These are phyloP conservation scores for Drosophila putrida DNA, from an alignment of 2,888 invertebrate genomes.

Conservation along the genomic window DNA sequence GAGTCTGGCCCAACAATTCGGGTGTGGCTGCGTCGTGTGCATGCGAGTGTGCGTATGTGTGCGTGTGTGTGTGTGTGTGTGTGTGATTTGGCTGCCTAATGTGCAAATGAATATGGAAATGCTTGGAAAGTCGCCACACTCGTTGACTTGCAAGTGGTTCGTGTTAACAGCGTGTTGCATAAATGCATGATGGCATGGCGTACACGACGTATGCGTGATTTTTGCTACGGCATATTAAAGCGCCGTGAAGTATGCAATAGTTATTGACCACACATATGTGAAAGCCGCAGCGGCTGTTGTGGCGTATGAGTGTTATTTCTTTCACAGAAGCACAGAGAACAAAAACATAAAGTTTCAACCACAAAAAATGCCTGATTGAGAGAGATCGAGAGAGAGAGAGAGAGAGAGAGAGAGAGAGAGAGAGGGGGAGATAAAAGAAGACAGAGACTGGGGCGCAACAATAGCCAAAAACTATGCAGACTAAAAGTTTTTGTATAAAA, in stretches of 20 bases:
- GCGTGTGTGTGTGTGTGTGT: constrained; percentile 32
- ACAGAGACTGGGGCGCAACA: constrained; percentile 1
- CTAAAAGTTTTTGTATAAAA: constrained; percentile 39
- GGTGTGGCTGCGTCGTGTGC: constrained; percentile 36
- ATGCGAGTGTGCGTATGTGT: constrained; percentile 37
- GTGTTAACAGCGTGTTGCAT: constrained; percentile 64
- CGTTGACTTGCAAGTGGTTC: constrained; percentile 49
- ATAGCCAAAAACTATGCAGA: constrained; percentile 58
- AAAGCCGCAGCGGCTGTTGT: constrained; percentile 18
- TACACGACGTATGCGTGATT: constrained; percentile 64
- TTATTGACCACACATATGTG: constrained; percentile 71
- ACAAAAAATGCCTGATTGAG: constrained; percentile 1
- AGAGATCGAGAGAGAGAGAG: background rate
- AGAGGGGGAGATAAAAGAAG: constrained; percentile 8
- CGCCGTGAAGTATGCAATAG: constrained; percentile 67
- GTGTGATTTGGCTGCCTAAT: constrained; percentile 47
- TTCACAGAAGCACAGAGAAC: background rate
- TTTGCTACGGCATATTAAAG: constrained; percentile 15
- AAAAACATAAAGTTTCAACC: constrained; percentile 4
- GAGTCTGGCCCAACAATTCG: constrained; percentile 53
- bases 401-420: background rate
- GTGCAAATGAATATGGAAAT: constrained; percentile 68
- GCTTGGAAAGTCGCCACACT: constrained; percentile 24
- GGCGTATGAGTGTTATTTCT: constrained; percentile 33
- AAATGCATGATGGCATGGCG: constrained; percentile 36